These are phyloP conservation scores for Leptoclinus maculatus DNA, from an alignment of 2,797 vertebrate species.

Conservation along the genomic window DNA sequence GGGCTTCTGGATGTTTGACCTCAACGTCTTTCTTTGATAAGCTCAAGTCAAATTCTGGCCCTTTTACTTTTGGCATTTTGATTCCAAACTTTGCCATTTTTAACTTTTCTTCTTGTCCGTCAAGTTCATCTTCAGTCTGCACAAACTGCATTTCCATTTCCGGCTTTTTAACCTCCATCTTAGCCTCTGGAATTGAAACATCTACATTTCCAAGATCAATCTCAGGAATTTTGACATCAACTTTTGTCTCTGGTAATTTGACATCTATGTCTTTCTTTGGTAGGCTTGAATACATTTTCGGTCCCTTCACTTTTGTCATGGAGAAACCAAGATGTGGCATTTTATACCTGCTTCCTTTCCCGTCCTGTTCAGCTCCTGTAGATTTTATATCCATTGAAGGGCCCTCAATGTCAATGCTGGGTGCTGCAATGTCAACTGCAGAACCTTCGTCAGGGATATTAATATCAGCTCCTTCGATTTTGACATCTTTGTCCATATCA, in stretches of 20 bases:
- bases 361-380: constrained; percentile 24
- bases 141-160: background rate
- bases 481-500: constrained; percentile 30
- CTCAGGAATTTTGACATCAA: constrained; percentile 21
- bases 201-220: constrained; percentile 6
- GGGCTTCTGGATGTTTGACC: background rate
- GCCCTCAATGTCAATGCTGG: constrained; percentile 28
- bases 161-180: constrained; percentile 3
- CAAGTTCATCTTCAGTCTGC: background rate
- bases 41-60: constrained; percentile 44
- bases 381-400: constrained; percentile 35
- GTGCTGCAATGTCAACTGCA: constrained; percentile 1
- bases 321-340: constrained; percentile 12
- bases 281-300: background rate
- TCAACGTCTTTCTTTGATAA: constrained; percentile 35
- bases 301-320: background rate
- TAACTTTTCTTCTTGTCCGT: constrained; percentile 5
- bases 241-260: constrained; percentile 19
- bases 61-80: constrained; percentile 23
- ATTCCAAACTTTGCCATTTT: constrained; percentile 18
- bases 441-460: constrained; percentile 12
- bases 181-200: constrained; percentile 5
- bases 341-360: constrained; percentile 57
- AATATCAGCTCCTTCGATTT: constrained; percentile 21
- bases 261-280: constrained; percentile 1